Evolutionary conservation across 2,888 invertebrate genomes (phyloP).

Genomic region (Strigamia crassipes): DNA sequence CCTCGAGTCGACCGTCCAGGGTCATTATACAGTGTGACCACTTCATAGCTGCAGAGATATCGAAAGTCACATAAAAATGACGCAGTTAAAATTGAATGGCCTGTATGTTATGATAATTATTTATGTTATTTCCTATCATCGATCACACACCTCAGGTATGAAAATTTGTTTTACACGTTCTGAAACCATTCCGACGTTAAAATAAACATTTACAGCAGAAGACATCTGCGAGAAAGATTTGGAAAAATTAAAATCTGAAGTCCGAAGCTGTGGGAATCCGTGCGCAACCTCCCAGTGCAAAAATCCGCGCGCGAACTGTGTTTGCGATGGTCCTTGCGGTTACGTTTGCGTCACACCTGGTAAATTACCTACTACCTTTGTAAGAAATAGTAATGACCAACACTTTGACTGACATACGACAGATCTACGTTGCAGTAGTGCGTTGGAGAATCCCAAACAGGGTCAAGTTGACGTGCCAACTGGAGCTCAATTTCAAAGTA

Average conservation of each 20-base stretch:
- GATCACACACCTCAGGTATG: too few species aligned
- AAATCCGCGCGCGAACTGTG: neutral
- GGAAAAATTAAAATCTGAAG: neutral
- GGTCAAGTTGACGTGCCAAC: neutral
- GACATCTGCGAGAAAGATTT: neutral
- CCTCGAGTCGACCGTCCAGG: too few species aligned
- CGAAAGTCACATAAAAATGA: too few species aligned
- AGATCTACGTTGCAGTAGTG: neutral
- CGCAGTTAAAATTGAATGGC: too few species aligned
- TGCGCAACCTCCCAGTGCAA: neutral
- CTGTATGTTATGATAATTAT: too few species aligned
- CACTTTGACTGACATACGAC: neutral
- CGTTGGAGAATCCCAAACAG: neutral
- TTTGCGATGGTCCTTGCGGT: neutral
- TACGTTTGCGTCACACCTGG: neutral
- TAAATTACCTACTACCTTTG: neutral
- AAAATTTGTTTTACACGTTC: too few species aligned
- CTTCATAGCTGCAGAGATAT: too few species aligned
- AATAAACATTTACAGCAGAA: neutral
- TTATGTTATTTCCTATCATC: too few species aligned
- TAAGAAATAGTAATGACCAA: neutral
- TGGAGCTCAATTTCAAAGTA: neutral
- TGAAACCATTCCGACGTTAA: too few species aligned
- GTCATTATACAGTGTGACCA: too few species aligned
- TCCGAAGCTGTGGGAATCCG: neutral